Percentiles rank a stretch among this genome's conserved stretches.
Evolutionary conservation across 2,113 vertebrate species (phyloP).

Genomic region (Ammospiza caudacuta): DNA sequence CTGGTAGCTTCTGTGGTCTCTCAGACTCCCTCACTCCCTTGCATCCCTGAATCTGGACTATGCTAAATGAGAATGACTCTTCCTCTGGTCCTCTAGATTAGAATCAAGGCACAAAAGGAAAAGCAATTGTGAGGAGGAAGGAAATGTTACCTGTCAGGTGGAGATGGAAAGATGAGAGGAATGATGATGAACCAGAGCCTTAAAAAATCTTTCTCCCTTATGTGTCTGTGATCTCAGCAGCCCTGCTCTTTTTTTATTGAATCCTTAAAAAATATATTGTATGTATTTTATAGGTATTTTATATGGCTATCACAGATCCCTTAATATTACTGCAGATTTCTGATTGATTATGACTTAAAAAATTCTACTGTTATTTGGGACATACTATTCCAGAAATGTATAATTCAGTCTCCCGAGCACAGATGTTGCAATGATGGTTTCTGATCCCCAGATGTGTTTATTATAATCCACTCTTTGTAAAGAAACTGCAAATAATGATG

Average conservation of each 20-base stretch:
- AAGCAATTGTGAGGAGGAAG: neutral
- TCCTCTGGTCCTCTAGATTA: neutral
- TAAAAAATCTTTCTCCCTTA: neutral
- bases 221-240: neutral
- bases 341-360: conserved; percentile 13
- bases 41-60: neutral
- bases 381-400: neutral
- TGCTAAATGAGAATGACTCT: neutral
- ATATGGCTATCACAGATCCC: neutral
- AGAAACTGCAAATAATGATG: conserved; percentile 1
- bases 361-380: neutral
- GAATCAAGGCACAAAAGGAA: neutral
- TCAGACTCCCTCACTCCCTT: neutral
- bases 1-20: neutral
- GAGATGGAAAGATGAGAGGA: neutral
- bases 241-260: neutral
- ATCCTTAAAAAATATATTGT: neutral
- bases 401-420: neutral
- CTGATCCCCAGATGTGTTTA: conserved; percentile 20
- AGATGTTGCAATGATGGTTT: neutral
- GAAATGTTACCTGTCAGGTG: neutral
- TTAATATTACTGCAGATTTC: neutral
- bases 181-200: neutral
- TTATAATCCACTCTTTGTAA: conserved; percentile 2
- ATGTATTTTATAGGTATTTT: neutral